phyloP scores from a whole-genome alignment of 2,113 vertebrate species.

The Azemiops feae region DNA sequence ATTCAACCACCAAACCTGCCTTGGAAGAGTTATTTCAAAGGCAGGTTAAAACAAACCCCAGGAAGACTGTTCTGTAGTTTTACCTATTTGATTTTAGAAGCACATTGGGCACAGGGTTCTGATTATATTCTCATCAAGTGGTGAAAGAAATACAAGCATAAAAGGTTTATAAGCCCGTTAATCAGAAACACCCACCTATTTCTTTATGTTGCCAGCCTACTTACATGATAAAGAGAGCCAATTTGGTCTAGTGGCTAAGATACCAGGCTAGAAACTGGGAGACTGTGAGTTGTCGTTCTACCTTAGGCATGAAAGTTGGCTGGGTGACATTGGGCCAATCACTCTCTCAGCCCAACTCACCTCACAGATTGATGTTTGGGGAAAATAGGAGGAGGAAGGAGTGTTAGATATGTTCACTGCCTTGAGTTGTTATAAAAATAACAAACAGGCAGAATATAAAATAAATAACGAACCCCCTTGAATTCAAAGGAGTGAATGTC shows the following conservation, averaged over 20 bases:
- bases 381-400: neutral
- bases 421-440: neutral
- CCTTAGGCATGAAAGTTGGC: neutral
- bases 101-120: neutral
- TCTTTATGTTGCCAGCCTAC: neutral
- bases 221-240: neutral
- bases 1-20: neutral
- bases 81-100: neutral
- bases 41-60: neutral
- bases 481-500: neutral
- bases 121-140: neutral
- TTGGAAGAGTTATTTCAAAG: neutral
- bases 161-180: neutral
- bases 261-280: neutral
- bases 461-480: neutral
- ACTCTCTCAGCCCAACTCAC: neutral
- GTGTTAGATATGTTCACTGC: neutral
- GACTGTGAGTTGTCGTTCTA: neutral
- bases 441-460: neutral
- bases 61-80: neutral
- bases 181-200: neutral
- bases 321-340: neutral
- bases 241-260: neutral
- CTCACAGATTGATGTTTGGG: neutral
- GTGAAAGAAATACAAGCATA: neutral